Percentiles rank a stretch among this genome's conserved stretches.
phyloP scores from a whole-genome alignment of 2,797 vertebrate genomes.

The Balearica regulorum region DNA sequence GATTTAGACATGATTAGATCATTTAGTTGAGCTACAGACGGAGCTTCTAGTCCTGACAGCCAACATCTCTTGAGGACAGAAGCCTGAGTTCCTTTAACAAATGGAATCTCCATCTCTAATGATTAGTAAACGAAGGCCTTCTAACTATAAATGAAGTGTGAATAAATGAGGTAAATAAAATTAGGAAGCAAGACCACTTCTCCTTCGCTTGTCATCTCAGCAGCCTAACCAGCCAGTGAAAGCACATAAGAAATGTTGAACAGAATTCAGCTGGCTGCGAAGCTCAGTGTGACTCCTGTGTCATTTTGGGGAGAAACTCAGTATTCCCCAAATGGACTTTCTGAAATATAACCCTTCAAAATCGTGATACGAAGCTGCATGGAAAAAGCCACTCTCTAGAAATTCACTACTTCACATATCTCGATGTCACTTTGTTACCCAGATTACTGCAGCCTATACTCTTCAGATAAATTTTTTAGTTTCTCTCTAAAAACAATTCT shows the following conservation, averaged over 20 bases:
- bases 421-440: background rate
- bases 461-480: background rate
- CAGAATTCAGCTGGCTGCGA: background rate
- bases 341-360: background rate
- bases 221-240: background rate
- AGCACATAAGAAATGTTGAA: background rate
- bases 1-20: background rate
- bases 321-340: background rate
- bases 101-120: background rate
- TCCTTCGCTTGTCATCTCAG: background rate
- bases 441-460: background rate
- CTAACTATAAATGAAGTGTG: background rate
- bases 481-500: background rate
- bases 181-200: background rate
- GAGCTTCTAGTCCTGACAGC: background rate
- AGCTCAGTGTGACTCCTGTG: background rate
- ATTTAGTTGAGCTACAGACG: background rate
- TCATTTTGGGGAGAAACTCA: background rate
- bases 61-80: background rate
- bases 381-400: background rate
- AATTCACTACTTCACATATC: background rate
- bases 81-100: background rate
- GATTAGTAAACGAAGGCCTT: background rate
- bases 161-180: background rate
- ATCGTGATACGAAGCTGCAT: rapidly evolving